phyloP scores from a whole-genome alignment of 2,888 invertebrate species.

The Hermaeophaga mercurialis region DNA sequence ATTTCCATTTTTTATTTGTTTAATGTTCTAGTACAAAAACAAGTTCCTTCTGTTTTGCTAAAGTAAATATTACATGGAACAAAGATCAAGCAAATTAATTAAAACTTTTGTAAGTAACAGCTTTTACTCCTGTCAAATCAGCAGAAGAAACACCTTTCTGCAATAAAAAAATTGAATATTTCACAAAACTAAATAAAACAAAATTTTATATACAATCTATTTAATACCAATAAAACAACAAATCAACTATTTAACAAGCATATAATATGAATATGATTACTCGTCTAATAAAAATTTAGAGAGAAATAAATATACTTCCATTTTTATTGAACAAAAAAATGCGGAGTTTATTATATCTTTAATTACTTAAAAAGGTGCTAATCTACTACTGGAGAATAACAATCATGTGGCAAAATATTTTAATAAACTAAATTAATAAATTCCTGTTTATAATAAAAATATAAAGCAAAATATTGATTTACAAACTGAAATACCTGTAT shows the following conservation, averaged over 20 bases:
- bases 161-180: too few relatives aligned
- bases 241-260: conserved; percentile 37
- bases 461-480: conserved; percentile 1
- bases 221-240: conserved; percentile 38
- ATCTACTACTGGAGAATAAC: background rate
- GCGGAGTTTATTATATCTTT: conserved; percentile 6
- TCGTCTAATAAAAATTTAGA: conserved; percentile 27
- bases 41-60: too few relatives aligned
- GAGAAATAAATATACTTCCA: conserved; percentile 27
- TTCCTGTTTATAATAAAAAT: too few relatives aligned
- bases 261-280: conserved; percentile 33
- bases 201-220: conserved; percentile 26
- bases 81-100: too few relatives aligned
- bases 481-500: background rate
- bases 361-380: background rate
- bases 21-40: too few relatives aligned
- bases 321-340: conserved; percentile 25
- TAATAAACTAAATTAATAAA: background rate
- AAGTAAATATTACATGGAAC: too few relatives aligned
- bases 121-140: too few relatives aligned
- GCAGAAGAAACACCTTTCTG: too few relatives aligned
- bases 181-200: background rate
- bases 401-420: background rate
- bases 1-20: too few relatives aligned
- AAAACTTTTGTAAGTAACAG: too few relatives aligned